A percentile compares a stretch with the other conserved stretches of the same genome.
These are phyloP conservation scores for Sorex araneus DNA, from an alignment of 2,113 vertebrate species.

Conservation along the genomic window DNA sequence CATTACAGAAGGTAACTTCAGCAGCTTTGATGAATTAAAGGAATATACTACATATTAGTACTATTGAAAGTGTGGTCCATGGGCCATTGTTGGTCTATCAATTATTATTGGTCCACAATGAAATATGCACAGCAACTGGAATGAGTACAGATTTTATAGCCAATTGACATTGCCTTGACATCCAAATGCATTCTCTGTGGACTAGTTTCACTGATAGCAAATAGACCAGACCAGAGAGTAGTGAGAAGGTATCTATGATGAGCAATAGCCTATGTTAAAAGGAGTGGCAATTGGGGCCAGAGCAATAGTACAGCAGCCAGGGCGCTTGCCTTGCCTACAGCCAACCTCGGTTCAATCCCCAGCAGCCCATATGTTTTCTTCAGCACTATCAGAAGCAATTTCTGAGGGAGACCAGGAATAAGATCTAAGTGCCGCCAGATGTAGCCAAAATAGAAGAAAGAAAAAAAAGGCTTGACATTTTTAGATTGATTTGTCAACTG, in stretches of 20 bases:
- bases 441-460: too few species aligned
- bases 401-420: too few species aligned
- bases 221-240: not conserved
- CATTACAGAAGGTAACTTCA: not conserved
- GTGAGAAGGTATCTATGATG: not conserved
- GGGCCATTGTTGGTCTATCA: not conserved
- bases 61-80: not conserved
- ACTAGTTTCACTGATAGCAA: not conserved
- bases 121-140: not conserved
- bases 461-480: not conserved
- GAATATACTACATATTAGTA: not conserved
- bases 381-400: too few species aligned
- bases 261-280: not conserved
- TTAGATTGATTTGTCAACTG: constrained; percentile 44
- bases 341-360: too few species aligned
- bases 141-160: not conserved
- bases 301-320: too few species aligned
- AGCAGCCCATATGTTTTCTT: too few species aligned
- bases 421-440: too few species aligned
- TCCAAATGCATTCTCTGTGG: not conserved
- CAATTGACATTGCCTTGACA: not conserved
- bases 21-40: constrained; percentile 39
- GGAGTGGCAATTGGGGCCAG: not conserved
- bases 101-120: not conserved
- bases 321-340: too few species aligned